Evolutionary conservation across 1,140 invertebrate genomes (phyloP), one percentile per base, ranked within the genome.

Genomic region (Coelopa frigida): DNA sequence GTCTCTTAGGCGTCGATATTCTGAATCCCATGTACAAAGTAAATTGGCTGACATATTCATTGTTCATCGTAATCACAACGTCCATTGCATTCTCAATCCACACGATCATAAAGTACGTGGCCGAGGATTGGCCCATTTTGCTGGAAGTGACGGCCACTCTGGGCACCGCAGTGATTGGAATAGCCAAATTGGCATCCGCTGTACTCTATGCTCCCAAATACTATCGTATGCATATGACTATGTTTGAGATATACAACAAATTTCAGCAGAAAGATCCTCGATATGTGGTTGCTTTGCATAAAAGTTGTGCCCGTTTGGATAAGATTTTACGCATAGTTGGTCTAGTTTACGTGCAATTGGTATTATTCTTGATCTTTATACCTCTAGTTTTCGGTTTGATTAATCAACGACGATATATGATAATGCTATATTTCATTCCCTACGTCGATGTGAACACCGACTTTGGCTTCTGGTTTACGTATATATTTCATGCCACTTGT

Each of bases 71-170:
- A n/a, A n/a, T n/a, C n/a, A n/a, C n/a, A n/a, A n/a, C n/a, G n/a
- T n/a, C n/a, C n/a, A n/a, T n/a, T n/a, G n/a, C n/a, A n/a, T n/a
- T n/a, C n/a, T n/a, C n/a, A n/a, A n/a, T n/a, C n/a, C n/a, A n/a
- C n/a, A n/a, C n/a, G n/a, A n/a, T n/a, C n/a, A n/a, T n/a, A n/a
- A n/a, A n/a, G n/a, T n/a, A n/a, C n/a, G n/a, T n/a, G n/a, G n/a
- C n/a, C n/a, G n/a, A n/a, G n/a, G 40, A 44, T 44, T 44, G 31
- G 42, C 32, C 31, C 10, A 29, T 44, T 8, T 11, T 44, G 29
- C 17, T 44, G 14, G 42, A 44, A 20, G 20, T 23, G 3, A 20
- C 35, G 14, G 32, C 27, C 12, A 24, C 31, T 4, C 23, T 43
- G 6, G 29, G 41, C 27, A 29, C 29, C n/a, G 31, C 11, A 11